phyloP scores from a whole-genome alignment of 2,113 vertebrate species.

The Nesoenas mayeri region DNA sequence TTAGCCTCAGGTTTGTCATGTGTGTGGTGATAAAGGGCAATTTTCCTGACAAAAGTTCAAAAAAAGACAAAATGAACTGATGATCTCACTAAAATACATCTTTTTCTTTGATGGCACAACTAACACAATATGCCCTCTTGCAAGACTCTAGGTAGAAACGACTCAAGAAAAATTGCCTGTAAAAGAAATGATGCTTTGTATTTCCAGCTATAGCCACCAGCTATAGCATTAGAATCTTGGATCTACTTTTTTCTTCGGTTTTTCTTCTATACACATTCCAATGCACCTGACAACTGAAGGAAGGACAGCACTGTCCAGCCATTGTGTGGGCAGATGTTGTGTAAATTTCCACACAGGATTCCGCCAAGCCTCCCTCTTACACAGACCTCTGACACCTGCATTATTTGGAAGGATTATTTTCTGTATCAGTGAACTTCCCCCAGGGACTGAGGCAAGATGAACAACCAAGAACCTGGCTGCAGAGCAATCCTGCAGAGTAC shows the following conservation, averaged over 20 bases:
- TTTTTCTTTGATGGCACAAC: not conserved
- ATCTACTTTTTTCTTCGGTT: not conserved
- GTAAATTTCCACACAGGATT: conserved; percentile 38
- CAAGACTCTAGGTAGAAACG: not conserved
- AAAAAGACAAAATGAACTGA: not conserved
- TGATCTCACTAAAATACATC: not conserved
- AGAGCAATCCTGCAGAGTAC: not conserved
- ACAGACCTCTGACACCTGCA: conserved; percentile 50
- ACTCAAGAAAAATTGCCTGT: not conserved
- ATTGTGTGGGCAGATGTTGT: conserved; percentile 59
- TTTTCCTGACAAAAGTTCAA: not conserved
- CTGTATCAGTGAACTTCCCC: not conserved
- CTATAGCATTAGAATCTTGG: not conserved
- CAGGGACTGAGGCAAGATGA: not conserved
- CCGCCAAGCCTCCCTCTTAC: conserved; percentile 38
- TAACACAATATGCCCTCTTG: not conserved
- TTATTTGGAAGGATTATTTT: conserved; percentile 52
- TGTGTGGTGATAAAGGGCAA: not conserved
- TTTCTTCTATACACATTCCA: conserved; percentile 19
- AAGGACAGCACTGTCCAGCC: conserved; percentile 45
- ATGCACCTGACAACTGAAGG: conserved; percentile 62
- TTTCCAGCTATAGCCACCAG: not conserved
- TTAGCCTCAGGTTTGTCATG: not conserved
- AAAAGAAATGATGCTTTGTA: not conserved
- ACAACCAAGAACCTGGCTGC: not conserved